A percentile compares a stretch with the other conserved stretches of the same genome.
phyloP scores from a whole-genome alignment of 2,113 vertebrate species.

The Rousettus leschenaultii region DNA sequence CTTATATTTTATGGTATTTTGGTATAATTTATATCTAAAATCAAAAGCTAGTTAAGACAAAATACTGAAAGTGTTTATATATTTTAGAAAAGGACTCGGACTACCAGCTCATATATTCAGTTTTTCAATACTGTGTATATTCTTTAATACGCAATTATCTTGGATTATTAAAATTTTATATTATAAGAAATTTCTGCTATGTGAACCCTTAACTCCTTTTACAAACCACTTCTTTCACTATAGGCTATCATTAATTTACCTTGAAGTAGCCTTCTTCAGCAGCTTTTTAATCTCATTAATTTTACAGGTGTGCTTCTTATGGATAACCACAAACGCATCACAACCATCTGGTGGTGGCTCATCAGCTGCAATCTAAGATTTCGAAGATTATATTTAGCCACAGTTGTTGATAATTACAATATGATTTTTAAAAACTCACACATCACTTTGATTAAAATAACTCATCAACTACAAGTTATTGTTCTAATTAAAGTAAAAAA shows the following conservation, averaged over 20 bases:
- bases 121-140: background rate
- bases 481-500: conserved; percentile 71
- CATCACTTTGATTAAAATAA: conserved; percentile 80
- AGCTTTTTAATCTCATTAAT: conserved; percentile 94
- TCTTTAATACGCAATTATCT: background rate
- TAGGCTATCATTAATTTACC: conserved; percentile 83
- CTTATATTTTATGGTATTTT: background rate
- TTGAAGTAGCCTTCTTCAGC: conserved; percentile 90
- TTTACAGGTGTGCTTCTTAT: conserved; percentile 91
- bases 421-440: conserved; percentile 60
- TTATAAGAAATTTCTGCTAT: conserved; percentile 1
- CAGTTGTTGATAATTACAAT: conserved; percentile 74
- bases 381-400: conserved; percentile 79
- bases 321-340: conserved; percentile 91
- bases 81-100: background rate
- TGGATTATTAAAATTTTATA: conserved; percentile 1
- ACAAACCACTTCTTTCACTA: background rate
- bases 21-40: conserved; percentile 7
- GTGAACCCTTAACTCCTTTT: background rate
- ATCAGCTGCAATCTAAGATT: conserved; percentile 92
- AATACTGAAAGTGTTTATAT: background rate
- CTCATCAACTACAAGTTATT: conserved; percentile 65
- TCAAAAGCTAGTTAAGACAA: background rate
- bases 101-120: background rate
- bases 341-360: conserved; percentile 93